Evolutionary conservation across 2,113 vertebrate species (phyloP), one percentile per base, ranked within the genome.

Genomic region (Ictalurus punctatus): DNA sequence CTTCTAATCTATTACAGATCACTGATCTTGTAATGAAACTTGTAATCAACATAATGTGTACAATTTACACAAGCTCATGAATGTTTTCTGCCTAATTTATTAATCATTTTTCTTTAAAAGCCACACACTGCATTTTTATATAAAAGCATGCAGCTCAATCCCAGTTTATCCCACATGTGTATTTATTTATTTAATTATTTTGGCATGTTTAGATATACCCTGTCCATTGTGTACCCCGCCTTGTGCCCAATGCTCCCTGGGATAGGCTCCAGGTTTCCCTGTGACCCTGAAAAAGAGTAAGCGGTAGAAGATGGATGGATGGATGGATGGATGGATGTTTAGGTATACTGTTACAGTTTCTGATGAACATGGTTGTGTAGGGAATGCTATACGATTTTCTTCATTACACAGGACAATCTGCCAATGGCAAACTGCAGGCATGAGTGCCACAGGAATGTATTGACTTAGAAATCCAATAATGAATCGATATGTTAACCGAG

Each of bases 401-500:
- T n/a, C 44, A 54, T n/a, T 52, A n/a, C 40, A 65, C 83, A 21
- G 37, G 25, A 52, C 27, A 30, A 84, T 65, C 59, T 84, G 37
- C 34, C 59, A 84, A 23, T 30, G 52, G 44, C 63, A 69, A 85
- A 30, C 63, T n/a, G 14, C 59, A 85, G 54, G 83, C 44, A 69
- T 85, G 83, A 52, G 40, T 52, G 48, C 83, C 69, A 67, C 63
- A 63, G 58, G 81, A 83, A 44, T 44, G 34, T 63, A 63, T 83
- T 63, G 81, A 63, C 37, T 63, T 5, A 54, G 40, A 52, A 84
- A 84, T 84, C 83, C 83, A 84, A 84, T 69, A 84, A 69, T 13
- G 54, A 54, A 6, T 85, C 83, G 21, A 85, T 85, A 85, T 54
- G 63, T 30, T 69, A 69, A 85, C 27, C 54, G 63, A 69, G 83